Base-by-base conservation (phyloP, 1,140 invertebrate species). In the Mycetomoellerius zeteki region DNA sequence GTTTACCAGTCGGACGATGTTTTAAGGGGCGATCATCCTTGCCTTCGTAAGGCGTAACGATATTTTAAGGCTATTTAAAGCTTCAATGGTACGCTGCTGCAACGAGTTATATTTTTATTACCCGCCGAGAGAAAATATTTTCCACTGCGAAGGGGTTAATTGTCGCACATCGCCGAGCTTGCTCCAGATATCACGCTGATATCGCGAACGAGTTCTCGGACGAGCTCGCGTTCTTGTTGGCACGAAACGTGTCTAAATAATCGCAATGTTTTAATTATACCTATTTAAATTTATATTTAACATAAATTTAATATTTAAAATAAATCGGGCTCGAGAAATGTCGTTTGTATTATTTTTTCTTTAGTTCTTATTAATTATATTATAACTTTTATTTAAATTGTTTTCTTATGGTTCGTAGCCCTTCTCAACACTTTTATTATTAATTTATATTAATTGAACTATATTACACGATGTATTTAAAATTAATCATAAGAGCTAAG, bases 61-160 rank as follows among this genome's bases (percentile, higher is more conserved):
- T n/a, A 56, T 30, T 73, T 54, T 60, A 47, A 69, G 37, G 37
- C 54, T 84, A 84, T 75, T 84, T 84, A 84, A 84, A 84, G 80
- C 54, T 1, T 82, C 67, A 73, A 73, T 58, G 80, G 21, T 81
- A 24, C 64, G 19, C 10, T 27, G 47, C 47, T 24, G 77, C 30
- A 30, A 54, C 65, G 52, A 47, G 54, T 75, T 73, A 33, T 84
- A 84, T 84, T 84, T 84, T 84, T 84, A 73, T 84, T 84, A 75
- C 24, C 24, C 27, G 80, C 54, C 27, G 80, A 19, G 80, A 84
- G 69, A 84, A 84, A 84, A 84, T 84, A 84, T 84, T 75, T 60
- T 84, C 14, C 37, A 50, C 60, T n/a, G 77, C 21, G 14, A 12
- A 73, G 69, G 80, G 80, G 54, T 84, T 84, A 84, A 84, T 84